A percentile compares a stretch with the other conserved stretches of the same genome.
Conservation (phyloP, 2,113 vertebrate genomes). For the Collichthys lucidus region DNA sequence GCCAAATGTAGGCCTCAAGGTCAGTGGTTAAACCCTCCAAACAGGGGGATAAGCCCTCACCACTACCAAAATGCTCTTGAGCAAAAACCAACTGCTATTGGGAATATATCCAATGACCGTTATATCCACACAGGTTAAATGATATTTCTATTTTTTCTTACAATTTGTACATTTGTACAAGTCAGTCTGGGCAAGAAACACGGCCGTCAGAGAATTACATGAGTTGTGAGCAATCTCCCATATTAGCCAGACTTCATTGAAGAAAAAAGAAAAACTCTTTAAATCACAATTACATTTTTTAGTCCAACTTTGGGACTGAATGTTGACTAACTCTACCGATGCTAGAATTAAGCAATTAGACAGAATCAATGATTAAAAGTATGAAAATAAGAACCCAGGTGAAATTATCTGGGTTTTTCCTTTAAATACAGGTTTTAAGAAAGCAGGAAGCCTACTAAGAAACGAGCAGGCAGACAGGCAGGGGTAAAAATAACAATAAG, state of each 20-base stretch:
- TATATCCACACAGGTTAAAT: background rate
- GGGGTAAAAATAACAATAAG: constrained; percentile 20
- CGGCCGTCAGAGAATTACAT: background rate
- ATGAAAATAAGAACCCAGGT: background rate
- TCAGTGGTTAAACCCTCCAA: background rate
- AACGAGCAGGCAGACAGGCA: background rate
- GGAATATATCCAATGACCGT: no score
- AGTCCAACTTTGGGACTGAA: background rate
- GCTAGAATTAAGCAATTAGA: background rate
- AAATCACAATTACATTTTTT: background rate
- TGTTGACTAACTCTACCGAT: background rate
- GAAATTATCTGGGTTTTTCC: background rate
- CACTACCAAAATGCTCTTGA: constrained; percentile 5
- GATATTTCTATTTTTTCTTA: background rate
- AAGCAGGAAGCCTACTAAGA: background rate
- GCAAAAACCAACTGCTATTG: background rate
- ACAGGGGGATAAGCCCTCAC: background rate
- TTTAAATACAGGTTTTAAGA: background rate
- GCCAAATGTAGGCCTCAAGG: background rate
- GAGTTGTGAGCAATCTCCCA: background rate
- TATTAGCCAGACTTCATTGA: background rate
- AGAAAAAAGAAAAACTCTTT: background rate
- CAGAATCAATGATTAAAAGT: background rate
- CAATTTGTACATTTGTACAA: no score
- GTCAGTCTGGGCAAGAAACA: background rate